These are phyloP conservation scores for Cinclus mexicanus DNA, from an alignment of 2,113 vertebrate genomes.

Conservation along the genomic window DNA sequence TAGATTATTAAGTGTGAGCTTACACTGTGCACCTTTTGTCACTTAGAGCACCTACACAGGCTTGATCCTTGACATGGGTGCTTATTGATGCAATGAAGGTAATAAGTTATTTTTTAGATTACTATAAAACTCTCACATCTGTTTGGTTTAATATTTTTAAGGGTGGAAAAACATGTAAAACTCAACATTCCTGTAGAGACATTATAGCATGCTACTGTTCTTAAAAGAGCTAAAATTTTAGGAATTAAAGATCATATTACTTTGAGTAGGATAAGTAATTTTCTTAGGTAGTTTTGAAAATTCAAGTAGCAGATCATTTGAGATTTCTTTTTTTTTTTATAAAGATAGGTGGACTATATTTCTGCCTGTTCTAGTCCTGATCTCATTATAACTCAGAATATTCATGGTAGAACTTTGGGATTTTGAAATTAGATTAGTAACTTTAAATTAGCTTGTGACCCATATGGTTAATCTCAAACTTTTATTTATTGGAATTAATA, in stretches of 20 bases:
- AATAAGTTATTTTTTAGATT: neutral
- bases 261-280: neutral
- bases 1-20: neutral
- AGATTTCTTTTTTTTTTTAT: neutral
- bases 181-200: neutral
- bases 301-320: neutral
- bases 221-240: neutral
- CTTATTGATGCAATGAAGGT: neutral
- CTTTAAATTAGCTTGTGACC: neutral
- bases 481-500: neutral
- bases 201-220: neutral
- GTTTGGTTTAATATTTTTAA: neutral
- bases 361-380: neutral
- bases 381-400: neutral
- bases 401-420: neutral
- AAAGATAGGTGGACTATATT: neutral
- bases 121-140: neutral
- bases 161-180: neutral
- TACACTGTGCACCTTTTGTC: neutral
- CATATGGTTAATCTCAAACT: neutral
- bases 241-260: neutral
- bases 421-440: neutral
- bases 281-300: neutral
- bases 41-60: neutral
- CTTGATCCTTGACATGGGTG: neutral